Base-by-base conservation (phyloP, 2,888 invertebrate species). In the Vanessa cardui region DNA sequence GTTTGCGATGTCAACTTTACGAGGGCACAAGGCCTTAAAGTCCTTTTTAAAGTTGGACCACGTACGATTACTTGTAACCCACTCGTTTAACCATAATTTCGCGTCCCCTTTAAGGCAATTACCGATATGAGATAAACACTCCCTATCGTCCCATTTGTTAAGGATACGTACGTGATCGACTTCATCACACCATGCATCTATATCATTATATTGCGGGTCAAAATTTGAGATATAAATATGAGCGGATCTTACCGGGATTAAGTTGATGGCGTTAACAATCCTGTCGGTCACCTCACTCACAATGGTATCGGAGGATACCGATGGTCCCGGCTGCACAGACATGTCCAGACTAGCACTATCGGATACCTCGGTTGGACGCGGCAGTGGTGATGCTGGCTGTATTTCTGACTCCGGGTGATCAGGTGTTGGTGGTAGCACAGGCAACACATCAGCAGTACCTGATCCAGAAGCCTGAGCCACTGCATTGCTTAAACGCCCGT, bases 1-100 rank as follows among this genome's bases (percentile, higher is more conserved):
- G 9, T 44, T 44, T 7, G 59, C 59, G 75, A 0, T 67, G 21
- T 59, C 46, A 44, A 44, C 21, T 65, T 18, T 31, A 16, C 18
- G 39, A 12, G 59, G 59, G 18, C 59, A 59, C 6, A 59, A 45
- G 12, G 45, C n/a, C 18, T 59, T 59, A 45, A 59, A 59, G 16
- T 59, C 59, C 44, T 45, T 45, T 45, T 59, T 59, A 45, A 59
- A 59, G 44, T 45, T 59, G 2, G 20, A 44, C 45, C 45, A 45
- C n/a, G 44, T 44, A 59, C 59, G 59, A 15, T 45, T 26, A 52
- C 21, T 52, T 26, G 52, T 52, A 20, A 52, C 52, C 52, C 18
- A 18, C 26, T 52, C 52, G 52, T 52, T 52, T 52, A 52, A 52
- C 52, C 52, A 52, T 26, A 52, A 52, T 26, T 52, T 52, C 21